These are phyloP conservation scores for Coenonympha glycerion DNA, from an alignment of 2,888 invertebrate species.

Conservation along the genomic window DNA sequence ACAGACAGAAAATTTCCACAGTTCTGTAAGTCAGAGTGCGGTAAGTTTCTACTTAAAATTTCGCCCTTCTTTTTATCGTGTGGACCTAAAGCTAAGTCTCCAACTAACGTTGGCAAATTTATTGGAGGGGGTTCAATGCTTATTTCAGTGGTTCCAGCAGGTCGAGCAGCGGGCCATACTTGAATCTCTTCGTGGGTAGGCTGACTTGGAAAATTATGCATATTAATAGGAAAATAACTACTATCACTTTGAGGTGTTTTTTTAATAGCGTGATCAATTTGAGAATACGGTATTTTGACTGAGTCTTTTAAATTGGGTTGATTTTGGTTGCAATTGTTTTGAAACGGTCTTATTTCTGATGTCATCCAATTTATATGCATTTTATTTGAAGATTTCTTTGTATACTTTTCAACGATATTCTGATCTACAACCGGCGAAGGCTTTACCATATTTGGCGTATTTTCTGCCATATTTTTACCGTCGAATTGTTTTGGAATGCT, in stretches of 20 bases:
- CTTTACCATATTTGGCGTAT: conserved; percentile 42
- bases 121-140: conserved; percentile 70
- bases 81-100: conserved; percentile 66
- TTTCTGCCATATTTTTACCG: conserved; percentile 42
- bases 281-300: conserved; percentile 47
- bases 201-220: conserved; percentile 62
- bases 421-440: conserved; percentile 38
- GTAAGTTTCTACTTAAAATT: conserved; percentile 39
- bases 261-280: conserved; percentile 44
- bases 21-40: conserved; percentile 56
- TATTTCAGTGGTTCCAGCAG: conserved; percentile 66
- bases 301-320: conserved; percentile 49
- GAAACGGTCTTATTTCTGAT: conserved; percentile 63
- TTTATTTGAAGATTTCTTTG: conserved; percentile 65
- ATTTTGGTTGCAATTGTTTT: conserved; percentile 49
- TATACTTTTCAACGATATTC: conserved; percentile 57
- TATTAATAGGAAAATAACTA: conserved; percentile 63
- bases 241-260: conserved; percentile 56
- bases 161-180: conserved; percentile 63
- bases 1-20: conserved; percentile 68
- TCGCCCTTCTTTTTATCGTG: conserved; percentile 68
- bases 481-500: conserved; percentile 51
- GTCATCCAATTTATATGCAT: conserved; percentile 74
- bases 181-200: conserved; percentile 60
- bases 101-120: conserved; percentile 65